Evolutionary conservation across 2,113 vertebrate species (phyloP).

Genomic region (Dromaius novaehollandiae): DNA sequence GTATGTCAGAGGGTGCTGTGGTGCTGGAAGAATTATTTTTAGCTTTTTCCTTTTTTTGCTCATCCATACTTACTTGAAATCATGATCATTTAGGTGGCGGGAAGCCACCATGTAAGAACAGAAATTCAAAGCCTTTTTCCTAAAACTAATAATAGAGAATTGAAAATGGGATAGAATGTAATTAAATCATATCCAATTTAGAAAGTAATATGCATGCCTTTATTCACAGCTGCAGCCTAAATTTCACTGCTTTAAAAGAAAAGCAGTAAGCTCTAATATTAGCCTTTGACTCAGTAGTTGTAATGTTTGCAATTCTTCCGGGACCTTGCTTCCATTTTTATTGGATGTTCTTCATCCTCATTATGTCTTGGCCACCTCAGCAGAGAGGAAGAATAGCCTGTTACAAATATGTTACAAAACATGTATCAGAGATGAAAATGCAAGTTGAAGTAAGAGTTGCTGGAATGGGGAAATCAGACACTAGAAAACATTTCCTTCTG

Average conservation of each 20-base stretch:
- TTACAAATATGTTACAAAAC: background rate
- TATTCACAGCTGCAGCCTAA: slow-evolving; percentile 27
- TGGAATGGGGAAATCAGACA: background rate
- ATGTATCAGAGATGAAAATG: background rate
- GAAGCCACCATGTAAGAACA: background rate
- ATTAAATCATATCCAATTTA: slow-evolving; percentile 34
- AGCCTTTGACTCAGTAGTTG: background rate
- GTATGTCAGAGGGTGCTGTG: background rate
- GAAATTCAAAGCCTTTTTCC: background rate
- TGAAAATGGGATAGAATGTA: slow-evolving; percentile 28
- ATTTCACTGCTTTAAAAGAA: slow-evolving; percentile 41
- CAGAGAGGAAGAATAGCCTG: background rate
- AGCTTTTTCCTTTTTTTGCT: background rate
- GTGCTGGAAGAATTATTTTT: background rate
- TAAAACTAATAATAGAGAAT: slow-evolving; percentile 36
- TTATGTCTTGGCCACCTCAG: background rate
- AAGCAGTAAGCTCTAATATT: slow-evolving; percentile 9
- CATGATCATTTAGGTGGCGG: background rate
- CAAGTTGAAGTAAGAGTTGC: background rate
- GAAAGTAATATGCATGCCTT: slow-evolving; percentile 1
- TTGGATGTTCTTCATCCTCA: background rate
- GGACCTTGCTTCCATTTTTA: background rate
- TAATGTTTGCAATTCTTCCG: background rate
- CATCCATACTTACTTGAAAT: slow-evolving; percentile 3
- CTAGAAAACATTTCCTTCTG: background rate